These are phyloP conservation scores for Acrocephalus scirpaceus DNA, from an alignment of 2,797 vertebrate genomes.

Conservation along the genomic window DNA sequence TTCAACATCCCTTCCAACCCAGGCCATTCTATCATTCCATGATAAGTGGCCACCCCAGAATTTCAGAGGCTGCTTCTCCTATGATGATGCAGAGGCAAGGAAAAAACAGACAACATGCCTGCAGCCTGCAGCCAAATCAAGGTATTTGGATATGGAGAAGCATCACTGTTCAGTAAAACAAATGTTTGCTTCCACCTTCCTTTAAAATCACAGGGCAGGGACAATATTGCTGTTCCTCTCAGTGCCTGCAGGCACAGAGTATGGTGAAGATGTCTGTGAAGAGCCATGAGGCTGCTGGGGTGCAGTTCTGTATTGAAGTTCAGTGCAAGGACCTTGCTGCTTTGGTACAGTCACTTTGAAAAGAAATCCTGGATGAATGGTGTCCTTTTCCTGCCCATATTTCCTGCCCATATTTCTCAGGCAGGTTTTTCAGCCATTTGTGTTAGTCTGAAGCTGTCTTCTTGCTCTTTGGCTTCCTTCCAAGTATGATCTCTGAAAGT, in stretches of 20 bases:
- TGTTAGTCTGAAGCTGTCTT: not conserved
- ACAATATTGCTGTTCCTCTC: not conserved
- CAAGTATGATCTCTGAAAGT: not conserved
- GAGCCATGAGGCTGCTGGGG: not conserved
- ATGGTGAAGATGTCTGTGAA: not conserved
- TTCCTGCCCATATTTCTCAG: not conserved
- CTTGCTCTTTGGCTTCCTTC: constrained; percentile 17
- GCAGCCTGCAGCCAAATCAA: not conserved
- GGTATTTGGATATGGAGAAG: not conserved
- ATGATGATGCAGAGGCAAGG: not conserved
- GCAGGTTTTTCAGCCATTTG: not conserved
- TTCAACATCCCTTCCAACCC: not conserved
- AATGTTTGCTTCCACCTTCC: not conserved
- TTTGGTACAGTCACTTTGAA: not conserved
- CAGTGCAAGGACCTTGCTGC: rapidly evolving
- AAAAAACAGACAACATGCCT: not conserved
- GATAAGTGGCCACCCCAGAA: not conserved
- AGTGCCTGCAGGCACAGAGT: not conserved
- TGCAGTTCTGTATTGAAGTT: not conserved
- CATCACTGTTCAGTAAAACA: not conserved
- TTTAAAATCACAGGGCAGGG: not conserved
- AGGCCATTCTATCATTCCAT: not conserved
- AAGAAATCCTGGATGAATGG: not conserved
- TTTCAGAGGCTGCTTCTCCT: not conserved
- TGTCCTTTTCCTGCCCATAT: not conserved